phyloP scores from a whole-genome alignment of 2,888 invertebrate genomes.

The Acholoe squamosa region DNA sequence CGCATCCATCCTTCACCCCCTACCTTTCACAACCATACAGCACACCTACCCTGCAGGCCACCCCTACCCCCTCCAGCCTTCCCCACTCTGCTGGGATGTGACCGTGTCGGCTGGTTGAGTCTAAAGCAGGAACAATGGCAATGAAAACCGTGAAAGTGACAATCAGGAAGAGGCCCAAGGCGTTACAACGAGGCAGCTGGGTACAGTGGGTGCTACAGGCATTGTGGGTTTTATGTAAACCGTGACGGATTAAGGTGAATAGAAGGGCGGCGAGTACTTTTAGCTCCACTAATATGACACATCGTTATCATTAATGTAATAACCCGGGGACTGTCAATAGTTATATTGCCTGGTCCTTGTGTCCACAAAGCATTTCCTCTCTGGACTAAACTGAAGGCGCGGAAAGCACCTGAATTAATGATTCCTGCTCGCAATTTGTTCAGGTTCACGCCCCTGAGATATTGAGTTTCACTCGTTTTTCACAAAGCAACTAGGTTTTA shows the following conservation, averaged over 20 bases:
- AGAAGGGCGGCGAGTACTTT: neutral
- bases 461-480: neutral
- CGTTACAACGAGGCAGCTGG: slow-evolving; percentile 31
- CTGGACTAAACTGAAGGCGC: too few species aligned
- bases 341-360: slow-evolving; percentile 14
- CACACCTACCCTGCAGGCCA: neutral
- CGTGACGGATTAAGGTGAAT: slow-evolving; percentile 36
- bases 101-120: neutral
- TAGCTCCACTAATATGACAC: slow-evolving; percentile 32
- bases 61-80: neutral
- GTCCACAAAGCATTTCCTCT: neutral
- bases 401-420: too few species aligned
- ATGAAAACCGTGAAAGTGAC: slow-evolving; percentile 57
- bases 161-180: slow-evolving; percentile 2
- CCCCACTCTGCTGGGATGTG: neutral
- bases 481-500: slow-evolving; percentile 19
- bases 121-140: slow-evolving; percentile 30
- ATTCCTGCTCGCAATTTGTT: too few species aligned
- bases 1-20: neutral
- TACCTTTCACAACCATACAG: slow-evolving; percentile 1
- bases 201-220: neutral
- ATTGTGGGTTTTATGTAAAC: slow-evolving; percentile 48
- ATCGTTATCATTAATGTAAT: slow-evolving; percentile 21
- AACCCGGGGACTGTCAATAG: neutral
- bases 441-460: too few species aligned